Conservation (phyloP, 2,113 vertebrate species). For the human (Homo sapiens) region DNA sequence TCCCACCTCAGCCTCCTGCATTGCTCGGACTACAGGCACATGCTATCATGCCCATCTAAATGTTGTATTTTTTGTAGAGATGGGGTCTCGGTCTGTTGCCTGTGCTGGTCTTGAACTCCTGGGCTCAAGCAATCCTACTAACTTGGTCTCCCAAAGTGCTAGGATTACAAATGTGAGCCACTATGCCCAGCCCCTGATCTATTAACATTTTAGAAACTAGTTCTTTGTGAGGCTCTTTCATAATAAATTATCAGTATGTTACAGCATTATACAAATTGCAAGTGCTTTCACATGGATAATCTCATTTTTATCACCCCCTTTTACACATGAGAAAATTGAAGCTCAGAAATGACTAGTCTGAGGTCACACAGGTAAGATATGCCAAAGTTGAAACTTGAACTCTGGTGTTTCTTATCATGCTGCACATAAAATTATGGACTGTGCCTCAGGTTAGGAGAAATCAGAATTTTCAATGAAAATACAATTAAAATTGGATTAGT, state of each 20-base stretch:
- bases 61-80: too few species aligned
- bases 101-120: too few species aligned
- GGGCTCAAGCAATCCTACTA: too few species aligned
- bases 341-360: neutral
- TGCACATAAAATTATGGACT: neutral
- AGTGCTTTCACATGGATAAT: neutral
- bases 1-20: too few species aligned
- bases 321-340: neutral
- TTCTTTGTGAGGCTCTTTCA: neutral
- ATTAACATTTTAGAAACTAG: neutral
- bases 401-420: neutral
- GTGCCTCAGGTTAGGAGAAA: neutral
- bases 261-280: neutral
- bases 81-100: too few species aligned
- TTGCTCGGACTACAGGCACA: too few species aligned
- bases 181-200: neutral
- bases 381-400: neutral
- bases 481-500: neutral
- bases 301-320: neutral
- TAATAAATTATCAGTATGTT: neutral
- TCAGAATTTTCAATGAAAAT: conserved; percentile 9
- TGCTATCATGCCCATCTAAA: too few species aligned
- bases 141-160: too few species aligned
- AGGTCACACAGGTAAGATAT: neutral
- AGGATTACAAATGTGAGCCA: too few species aligned